phyloP scores from a whole-genome alignment of 2,797 vertebrate species.

The Acomys russatus region DNA sequence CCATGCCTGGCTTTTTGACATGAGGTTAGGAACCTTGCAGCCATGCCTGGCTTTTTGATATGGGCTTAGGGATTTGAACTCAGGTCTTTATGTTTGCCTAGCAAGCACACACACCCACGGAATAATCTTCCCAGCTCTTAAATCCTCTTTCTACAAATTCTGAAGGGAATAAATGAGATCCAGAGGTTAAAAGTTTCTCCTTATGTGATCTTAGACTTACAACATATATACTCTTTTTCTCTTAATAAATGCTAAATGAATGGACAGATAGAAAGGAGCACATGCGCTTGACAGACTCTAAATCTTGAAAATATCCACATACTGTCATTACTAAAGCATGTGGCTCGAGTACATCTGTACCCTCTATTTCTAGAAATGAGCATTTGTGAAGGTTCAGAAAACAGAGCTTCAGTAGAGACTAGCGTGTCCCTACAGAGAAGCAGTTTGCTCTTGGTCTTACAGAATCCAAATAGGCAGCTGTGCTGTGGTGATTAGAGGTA shows the following conservation, averaged over 20 bases:
- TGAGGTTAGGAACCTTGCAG: not conserved
- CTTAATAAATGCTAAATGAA: not conserved
- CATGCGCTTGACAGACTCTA: not conserved
- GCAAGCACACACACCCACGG: not conserved
- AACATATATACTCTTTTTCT: not conserved
- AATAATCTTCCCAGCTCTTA: not conserved
- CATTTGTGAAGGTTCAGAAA: constrained; percentile 17
- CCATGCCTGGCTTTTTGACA: not conserved
- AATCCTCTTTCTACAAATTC: not conserved
- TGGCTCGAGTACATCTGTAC: not conserved
- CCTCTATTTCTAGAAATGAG: not conserved
- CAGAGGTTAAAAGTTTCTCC: constrained; percentile 1
- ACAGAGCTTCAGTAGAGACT: not conserved
- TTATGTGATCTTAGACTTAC: not conserved
- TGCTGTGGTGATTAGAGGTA: not conserved
- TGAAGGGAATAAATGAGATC: constrained; percentile 46
- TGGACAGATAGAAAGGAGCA: not conserved
- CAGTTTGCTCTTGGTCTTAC: not conserved
- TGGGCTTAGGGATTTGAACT: not conserved
- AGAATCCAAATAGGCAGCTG: not conserved
- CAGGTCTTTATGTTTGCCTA: not conserved
- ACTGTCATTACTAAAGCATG: constrained; percentile 28
- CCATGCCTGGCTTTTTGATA: not conserved
- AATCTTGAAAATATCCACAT: constrained; percentile 5
- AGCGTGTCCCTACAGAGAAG: not conserved